Base-by-base conservation (phyloP, 1,140 invertebrate genomes). In the Littorina saxatilis region DNA sequence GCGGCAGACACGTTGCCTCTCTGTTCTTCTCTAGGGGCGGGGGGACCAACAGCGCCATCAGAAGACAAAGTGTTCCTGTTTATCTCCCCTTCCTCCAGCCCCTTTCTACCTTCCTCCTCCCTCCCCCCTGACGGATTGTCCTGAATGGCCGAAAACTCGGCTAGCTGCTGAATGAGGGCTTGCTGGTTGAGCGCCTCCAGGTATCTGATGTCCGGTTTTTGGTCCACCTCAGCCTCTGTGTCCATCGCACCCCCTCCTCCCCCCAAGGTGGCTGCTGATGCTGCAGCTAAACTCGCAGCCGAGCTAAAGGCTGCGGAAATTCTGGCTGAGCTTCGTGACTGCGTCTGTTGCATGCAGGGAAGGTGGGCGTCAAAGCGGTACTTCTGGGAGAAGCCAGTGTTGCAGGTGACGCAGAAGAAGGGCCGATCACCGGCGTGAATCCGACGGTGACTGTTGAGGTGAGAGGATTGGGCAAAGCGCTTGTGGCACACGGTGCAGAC, bases 341-440 rank as follows among this genome's bases (percentile, higher is more conserved):
- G n/a, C 0, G 78, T 20, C 17, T 80, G 78, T 37, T 80, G 78
- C 66, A 76, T 78, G 52, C 76, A 78, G 17, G 76, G 76, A 4
- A 80, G 58, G 39, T 83, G 81, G 15, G 72, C 70, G 32, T 85
- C 82, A n/a, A 85, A 79, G 3, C 83, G 83, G 37, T 83, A 82
- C 40, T 84, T 84, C 66, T 82, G 83, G 4, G 82, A 77, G 68
- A 86, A 86, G 47, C 82, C 86, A 27, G 80, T 82, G 32, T 87
- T 82, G 72, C 84, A 88, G 27, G 84, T 72, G 20, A 68, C 78
- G 74, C 84, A 85, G 35, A 86, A 85, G 82, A 80, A 85, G 29
- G 85, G 83, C 58, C 85, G 84, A 66, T 85, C 85, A 43, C 84
- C 87, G 63, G 86, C 85, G 70, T 87, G 86, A 29, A 85, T 84